Evolutionary conservation across 2,888 invertebrate species (phyloP), one percentile per base, ranked within the genome.

Genomic region (Cistogaster globosa): DNA sequence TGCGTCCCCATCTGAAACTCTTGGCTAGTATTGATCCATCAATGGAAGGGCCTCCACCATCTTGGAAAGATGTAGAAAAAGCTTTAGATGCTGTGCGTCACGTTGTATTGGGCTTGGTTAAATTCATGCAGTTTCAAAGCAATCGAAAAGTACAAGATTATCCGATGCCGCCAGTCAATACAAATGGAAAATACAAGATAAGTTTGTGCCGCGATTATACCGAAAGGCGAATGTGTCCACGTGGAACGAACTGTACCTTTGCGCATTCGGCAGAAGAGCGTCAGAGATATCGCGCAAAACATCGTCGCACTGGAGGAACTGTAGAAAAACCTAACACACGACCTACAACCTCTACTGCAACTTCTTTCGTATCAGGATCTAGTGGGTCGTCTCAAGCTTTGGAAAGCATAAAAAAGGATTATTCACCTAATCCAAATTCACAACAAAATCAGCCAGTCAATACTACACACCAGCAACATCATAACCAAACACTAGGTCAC

Each of bases 221-320:
- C 1, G 93, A 96, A 32, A 94, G 96, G 16, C 95, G 97, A 0
- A 95, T 95, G 85, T 98, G 98, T 91, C 98, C 98, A 0, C 94
- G 98, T 12, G 97, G 97, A 6, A 95, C 95, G 58, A 95, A 96
- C 88, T 98, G 98, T 92, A 97, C 97, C 0, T 98, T 98, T 93
- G 97, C 98, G 8, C 98, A 98, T 92, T 97, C 97, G 0, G 96
- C 97, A 87, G 97, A 97, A 87, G 98, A 98, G 92, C 93, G 98
- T 53, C 98, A 98, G 89, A 96, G 96, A 84, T 95, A 95, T 89
- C 93, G 95, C 74, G 94, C 95, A 7, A 95, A 95, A 89, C 95
- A 94, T 89, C 93, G 95, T 18, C 95, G 84, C 12, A 57, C 77
- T 20, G 84, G 84, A 16, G 84, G 77, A 20, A 51, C 72, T 16